Evolutionary conservation across 1,140 invertebrate genomes (phyloP).

Genomic region (Eurosta solidaginis): DNA sequence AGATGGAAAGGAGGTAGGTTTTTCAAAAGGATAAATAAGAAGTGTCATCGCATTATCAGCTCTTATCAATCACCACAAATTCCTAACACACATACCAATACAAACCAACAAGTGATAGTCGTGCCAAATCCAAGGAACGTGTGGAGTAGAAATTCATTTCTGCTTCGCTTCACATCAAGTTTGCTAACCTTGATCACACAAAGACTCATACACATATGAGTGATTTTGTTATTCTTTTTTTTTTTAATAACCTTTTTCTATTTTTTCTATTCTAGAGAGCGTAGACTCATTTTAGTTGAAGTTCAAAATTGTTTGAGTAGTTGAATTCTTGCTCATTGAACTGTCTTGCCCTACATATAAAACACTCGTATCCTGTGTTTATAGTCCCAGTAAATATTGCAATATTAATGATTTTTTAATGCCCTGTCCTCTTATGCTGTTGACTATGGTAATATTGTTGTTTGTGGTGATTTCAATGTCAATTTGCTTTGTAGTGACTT

Average conservation of each 20-base stretch:
- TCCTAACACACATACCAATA: neutral
- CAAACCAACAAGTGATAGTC: too few relatives aligned
- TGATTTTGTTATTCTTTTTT: neutral
- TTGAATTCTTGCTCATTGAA: too few relatives aligned
- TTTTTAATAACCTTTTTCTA: neutral
- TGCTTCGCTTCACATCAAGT: neutral
- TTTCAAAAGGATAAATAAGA: slow-evolving; percentile 1
- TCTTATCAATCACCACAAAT: slow-evolving; percentile 20
- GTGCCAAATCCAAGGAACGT: neutral
- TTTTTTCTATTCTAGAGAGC: neutral
- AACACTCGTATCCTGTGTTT: too few relatives aligned
- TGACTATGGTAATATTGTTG: too few relatives aligned
- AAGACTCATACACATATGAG: neutral
- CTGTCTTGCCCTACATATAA: too few relatives aligned
- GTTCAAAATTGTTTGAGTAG: neutral
- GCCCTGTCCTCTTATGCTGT: too few relatives aligned
- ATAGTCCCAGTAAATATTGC: too few relatives aligned
- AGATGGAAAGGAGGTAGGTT: neutral
- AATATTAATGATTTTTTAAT: too few relatives aligned
- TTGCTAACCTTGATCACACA: neutral
- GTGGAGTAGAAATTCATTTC: neutral
- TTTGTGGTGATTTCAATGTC: too few relatives aligned
- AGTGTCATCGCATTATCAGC: slow-evolving; percentile 19
- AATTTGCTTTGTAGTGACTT: too few relatives aligned
- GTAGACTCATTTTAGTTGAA: neutral